Percentiles rank a stretch among this genome's conserved stretches.
Conservation (phyloP, 2,113 vertebrate species). For the Zosterops borbonicus region DNA sequence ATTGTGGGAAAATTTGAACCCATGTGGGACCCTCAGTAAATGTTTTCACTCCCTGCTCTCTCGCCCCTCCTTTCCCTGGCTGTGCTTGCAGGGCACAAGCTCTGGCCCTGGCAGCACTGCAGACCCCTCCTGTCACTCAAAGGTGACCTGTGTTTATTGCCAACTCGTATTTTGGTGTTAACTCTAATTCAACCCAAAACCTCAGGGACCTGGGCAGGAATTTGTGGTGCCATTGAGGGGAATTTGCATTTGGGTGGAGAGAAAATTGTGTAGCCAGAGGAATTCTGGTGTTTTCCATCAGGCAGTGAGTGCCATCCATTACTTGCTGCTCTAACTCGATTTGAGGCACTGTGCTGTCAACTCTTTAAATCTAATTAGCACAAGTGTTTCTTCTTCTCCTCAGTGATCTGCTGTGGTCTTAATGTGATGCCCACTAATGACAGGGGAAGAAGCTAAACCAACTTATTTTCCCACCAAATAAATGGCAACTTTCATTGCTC, state of each 20-base stretch:
- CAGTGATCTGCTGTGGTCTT: not conserved
- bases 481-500: not conserved
- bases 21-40: fast-evolving
- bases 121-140: not conserved
- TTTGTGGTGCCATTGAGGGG: not conserved
- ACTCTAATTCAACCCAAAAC: not conserved
- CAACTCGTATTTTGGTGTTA: fast-evolving
- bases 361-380: slow-evolving; percentile 11
- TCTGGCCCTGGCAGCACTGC: not conserved
- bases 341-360: not conserved
- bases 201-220: fast-evolving
- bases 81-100: not conserved
- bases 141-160: not conserved
- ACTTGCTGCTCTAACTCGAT: not conserved
- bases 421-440: slow-evolving; percentile 9
- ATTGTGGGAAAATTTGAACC: not conserved
- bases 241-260: not conserved
- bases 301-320: not conserved
- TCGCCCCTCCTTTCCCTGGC: not conserved
- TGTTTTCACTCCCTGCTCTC: not conserved
- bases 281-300: not conserved
- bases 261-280: not conserved
- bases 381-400: slow-evolving; percentile 1
- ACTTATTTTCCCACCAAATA: not conserved
- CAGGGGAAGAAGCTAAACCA: not conserved